Base-by-base conservation (phyloP, 2,113 vertebrate genomes). In the Gopherus evgoodei region DNA sequence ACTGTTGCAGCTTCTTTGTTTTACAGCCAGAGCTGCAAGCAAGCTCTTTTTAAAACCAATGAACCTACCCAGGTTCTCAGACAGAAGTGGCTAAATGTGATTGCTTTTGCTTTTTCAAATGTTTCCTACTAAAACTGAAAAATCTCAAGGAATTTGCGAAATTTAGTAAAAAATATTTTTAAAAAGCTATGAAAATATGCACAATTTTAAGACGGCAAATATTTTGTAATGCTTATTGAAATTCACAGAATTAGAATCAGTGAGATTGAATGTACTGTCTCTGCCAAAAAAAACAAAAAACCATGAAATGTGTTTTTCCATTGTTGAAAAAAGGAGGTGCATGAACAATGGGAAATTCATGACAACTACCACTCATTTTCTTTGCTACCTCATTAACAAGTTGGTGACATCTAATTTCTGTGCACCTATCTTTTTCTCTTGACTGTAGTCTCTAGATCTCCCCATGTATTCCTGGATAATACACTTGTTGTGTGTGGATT, bases 1-100 rank as follows among this genome's bases (percentile, higher is more conserved):
- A 79, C 42, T 96, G 75, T 84, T 88, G 82, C 93, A 89, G 69
- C 47, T 52, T 87, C 87, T 93, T 90, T 69, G 80, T 88, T 92
- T 80, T 96, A 54, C 84, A 97, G 93, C 19, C 54, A 6, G 85
- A 38, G 57, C 69, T 89, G 78, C 85, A 83, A 89, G 75, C 6
- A 11, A 29, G 31, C 3, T 2, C 65, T 42, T 42, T 87, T 57
- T 76, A 91, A 96, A 94, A 49, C 35, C 12, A 86, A 88, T 56
- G 86, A 86, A 44, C 1, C 16, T 95, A 90, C 81, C 27, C 31
- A 75, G 50, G 8, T 76, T 86, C 81, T 90, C 44, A 69, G 22
- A 2, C 27, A 93, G 59, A 93, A 87, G 44, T 31, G 22, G 24
- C 22, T 49, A 25, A 35, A 80, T 80, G 12, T 29, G 47, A 72